Evolutionary conservation across 1,140 invertebrate species (phyloP).

Genomic region (Hydropsyche tenuis): DNA sequence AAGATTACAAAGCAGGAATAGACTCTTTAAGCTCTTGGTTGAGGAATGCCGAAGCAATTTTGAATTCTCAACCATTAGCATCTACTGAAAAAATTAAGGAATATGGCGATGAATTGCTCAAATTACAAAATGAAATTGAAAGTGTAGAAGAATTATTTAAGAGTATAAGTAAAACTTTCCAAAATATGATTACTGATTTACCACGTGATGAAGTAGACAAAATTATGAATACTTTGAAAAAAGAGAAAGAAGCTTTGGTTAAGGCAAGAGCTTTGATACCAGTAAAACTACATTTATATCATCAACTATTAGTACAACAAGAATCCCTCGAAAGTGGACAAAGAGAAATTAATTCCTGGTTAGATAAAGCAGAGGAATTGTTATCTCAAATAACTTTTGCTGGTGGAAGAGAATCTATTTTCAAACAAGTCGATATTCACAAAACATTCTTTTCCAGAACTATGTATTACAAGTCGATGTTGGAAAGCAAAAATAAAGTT

Average conservation of each 20-base stretch:
- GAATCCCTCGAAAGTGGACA: slow-evolving; percentile 88
- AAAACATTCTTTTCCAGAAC: slow-evolving; percentile 88
- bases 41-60: slow-evolving; percentile 73
- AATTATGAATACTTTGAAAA: slow-evolving; percentile 89
- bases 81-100: slow-evolving; percentile 78
- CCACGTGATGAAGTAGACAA: slow-evolving; percentile 87
- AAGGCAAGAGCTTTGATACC: slow-evolving; percentile 81
- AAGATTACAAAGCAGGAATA: slow-evolving; percentile 80
- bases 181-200: slow-evolving; percentile 88
- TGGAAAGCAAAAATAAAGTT: slow-evolving; percentile 95
- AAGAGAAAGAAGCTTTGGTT: slow-evolving; percentile 86
- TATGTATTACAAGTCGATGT: slow-evolving; percentile 90
- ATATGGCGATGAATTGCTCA: slow-evolving; percentile 81
- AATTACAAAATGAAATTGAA: slow-evolving; percentile 81
- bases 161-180: slow-evolving; percentile 87
- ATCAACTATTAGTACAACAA: slow-evolving; percentile 87
- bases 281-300: slow-evolving; percentile 77
- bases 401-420: slow-evolving; percentile 75
- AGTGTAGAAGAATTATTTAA: slow-evolving; percentile 90
- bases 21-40: slow-evolving; percentile 82
- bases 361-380: slow-evolving; percentile 81
- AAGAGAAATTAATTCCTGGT: slow-evolving; percentile 83
- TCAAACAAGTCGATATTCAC: slow-evolving; percentile 79
- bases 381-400: slow-evolving; percentile 60
- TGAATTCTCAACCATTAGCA: slow-evolving; percentile 73